Evolutionary conservation across 2,888 invertebrate species (phyloP).

Genomic region (Megalurothrips usitatus): DNA sequence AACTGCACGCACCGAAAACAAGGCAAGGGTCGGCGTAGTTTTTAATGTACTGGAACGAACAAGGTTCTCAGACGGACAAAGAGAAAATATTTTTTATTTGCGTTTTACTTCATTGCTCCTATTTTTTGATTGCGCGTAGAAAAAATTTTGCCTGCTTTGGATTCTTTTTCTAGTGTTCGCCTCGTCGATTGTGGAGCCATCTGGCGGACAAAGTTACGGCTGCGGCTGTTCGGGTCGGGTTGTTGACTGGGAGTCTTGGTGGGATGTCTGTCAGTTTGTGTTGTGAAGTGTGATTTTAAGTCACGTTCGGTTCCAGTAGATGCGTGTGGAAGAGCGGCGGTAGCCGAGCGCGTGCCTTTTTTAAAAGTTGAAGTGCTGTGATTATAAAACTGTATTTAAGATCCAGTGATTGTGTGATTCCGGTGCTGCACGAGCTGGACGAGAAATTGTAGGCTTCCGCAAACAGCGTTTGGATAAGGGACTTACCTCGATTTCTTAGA

Average conservation of each 20-base stretch:
- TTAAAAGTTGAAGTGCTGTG: not conserved
- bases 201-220: not conserved
- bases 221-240: slow-evolving; percentile 4
- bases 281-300: slow-evolving; percentile 1
- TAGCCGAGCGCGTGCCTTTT: not conserved
- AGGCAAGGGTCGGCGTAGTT: no score
- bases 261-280: slow-evolving; percentile 18
- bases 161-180: not conserved
- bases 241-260: slow-evolving; percentile 24
- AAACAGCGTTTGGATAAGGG: not conserved
- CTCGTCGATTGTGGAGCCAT: not conserved
- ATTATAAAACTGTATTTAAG: not conserved
- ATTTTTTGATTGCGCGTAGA: no score
- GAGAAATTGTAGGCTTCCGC: not conserved
- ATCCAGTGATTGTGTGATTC: not conserved
- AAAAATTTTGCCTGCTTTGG: no score
- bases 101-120: no score
- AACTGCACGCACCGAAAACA: no score
- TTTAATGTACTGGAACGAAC: no score
- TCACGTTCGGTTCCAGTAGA: not conserved
- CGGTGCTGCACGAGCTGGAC: not conserved
- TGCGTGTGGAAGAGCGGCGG: not conserved
- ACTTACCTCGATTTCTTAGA: not conserved
- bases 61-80: no score
- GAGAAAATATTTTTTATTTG: no score